Base-by-base conservation (phyloP, 2,113 vertebrate genomes). In the Crypturellus undulatus region DNA sequence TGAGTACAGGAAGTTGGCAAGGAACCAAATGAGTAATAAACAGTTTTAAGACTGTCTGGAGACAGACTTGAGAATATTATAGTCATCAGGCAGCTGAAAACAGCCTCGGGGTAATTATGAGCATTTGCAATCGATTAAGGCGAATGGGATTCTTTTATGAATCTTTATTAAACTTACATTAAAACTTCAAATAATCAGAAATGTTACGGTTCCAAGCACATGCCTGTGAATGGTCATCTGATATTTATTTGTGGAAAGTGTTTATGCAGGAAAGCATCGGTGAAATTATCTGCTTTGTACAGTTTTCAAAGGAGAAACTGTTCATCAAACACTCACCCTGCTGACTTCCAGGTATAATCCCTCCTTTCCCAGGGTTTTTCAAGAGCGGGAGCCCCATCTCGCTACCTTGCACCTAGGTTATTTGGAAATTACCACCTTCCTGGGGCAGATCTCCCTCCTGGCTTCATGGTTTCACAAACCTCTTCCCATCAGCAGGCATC, bases 11-110 rank as follows among this genome's bases (percentile, higher is more conserved):
- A 97, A 96, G 49, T 16, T 98, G 97, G 97, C 95, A 96, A 94
- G 89, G 36, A 86, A 84, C 96, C 98, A 98, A 94, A 96, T 95
- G 96, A 94, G 79, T 95, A 96, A 96, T 97, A 97, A 98, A 97
- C 73, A 93, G 67, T 73, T 96, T 98, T 96, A 96, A 97, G 87
- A 94, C 90, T 96, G 79, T 97, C 91, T 96, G 96, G 95, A 97
- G 96, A 97, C 86, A 96, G 65, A 73, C 72, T 96, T 94, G 91
- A 91, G 92, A 94, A 96, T 96, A 97, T 96, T 97, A 96, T 36
- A 96, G 93, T 96, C 93, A 97, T 97, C 91, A 98, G 80, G 92
- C 92, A 97, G 89, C 91, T 97, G 91, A 96, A 97, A 98, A 96
- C 72, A 95, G 79, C 88, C 92, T 92, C 90, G 67, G 78, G 92